Evolutionary conservation across 2,113 vertebrate genomes (phyloP).

Genomic region (Saguinus midas): DNA sequence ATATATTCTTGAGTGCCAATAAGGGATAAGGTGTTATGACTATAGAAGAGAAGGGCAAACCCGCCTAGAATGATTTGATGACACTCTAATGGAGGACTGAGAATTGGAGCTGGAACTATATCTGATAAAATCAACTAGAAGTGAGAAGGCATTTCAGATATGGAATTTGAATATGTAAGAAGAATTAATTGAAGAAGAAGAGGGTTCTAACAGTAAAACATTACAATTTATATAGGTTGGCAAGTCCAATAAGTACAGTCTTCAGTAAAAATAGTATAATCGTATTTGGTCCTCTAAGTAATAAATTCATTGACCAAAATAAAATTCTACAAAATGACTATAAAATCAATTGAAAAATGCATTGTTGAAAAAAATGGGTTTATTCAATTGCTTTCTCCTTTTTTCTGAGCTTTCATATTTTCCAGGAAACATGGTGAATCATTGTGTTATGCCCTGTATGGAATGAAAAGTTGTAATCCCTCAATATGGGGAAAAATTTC

Average conservation of each 20-base stretch:
- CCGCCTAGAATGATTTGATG: background rate
- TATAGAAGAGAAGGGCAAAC: background rate
- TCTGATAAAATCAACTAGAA: background rate
- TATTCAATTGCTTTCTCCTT: background rate
- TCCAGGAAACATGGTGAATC: background rate
- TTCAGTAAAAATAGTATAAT: background rate
- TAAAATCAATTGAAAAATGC: background rate
- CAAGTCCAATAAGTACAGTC: background rate
- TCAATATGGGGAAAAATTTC: background rate
- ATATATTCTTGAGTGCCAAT: background rate
- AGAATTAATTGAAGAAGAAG: background rate
- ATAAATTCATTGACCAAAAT: background rate
- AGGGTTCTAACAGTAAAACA: background rate
- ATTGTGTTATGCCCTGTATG: background rate
- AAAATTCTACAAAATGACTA: background rate
- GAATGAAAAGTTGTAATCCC: background rate
- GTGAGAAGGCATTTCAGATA: background rate
- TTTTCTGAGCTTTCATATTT: background rate
- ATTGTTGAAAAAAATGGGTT: background rate
- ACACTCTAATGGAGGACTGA: background rate
- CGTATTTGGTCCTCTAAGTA: background rate
- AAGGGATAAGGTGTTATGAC: background rate
- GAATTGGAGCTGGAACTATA: background rate
- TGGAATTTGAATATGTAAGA: background rate
- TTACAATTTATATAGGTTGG: background rate